These are phyloP conservation scores for Octopus sinensis DNA, from an alignment of 1,140 invertebrate species.

Conservation along the genomic window DNA sequence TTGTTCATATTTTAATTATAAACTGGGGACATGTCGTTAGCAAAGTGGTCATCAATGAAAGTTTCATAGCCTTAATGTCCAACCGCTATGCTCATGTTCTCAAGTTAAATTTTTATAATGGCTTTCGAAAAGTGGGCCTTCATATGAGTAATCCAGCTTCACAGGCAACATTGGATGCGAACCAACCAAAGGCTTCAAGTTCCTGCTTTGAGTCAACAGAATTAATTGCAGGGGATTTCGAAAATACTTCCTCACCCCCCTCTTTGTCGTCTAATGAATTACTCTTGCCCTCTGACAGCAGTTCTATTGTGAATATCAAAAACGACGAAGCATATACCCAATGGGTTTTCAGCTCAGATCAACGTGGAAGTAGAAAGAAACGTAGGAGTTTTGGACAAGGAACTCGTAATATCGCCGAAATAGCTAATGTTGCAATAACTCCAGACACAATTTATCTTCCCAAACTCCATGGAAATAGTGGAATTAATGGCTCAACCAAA, in stretches of 20 bases:
- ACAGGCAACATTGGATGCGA: not conserved
- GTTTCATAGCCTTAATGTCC: not conserved
- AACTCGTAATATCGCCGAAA: not conserved
- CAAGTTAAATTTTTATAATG: not conserved
- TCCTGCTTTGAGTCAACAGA: not conserved
- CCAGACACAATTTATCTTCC: not conserved
- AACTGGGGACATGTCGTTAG: not conserved
- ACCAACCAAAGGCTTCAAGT: not conserved
- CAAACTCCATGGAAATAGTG: not conserved
- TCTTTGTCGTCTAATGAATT: not conserved
- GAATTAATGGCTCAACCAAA: conserved; percentile 2
- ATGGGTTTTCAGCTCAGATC: conserved; percentile 1
- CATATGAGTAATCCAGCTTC: conserved; percentile 1
- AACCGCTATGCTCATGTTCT: not conserved
- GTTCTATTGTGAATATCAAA: not conserved
- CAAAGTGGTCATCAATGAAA: conserved; percentile 1
- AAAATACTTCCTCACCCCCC: not conserved
- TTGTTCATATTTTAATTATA: not conserved
- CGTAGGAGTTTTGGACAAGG: not conserved
- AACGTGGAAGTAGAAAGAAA: not conserved
- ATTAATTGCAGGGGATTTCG: not conserved
- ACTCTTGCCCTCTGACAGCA: not conserved
- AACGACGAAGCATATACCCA: not conserved
- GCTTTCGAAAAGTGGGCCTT: not conserved
- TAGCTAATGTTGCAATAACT: not conserved